phyloP scores from a whole-genome alignment of 1,140 invertebrate species.

The Euura saliciscinereae region DNA sequence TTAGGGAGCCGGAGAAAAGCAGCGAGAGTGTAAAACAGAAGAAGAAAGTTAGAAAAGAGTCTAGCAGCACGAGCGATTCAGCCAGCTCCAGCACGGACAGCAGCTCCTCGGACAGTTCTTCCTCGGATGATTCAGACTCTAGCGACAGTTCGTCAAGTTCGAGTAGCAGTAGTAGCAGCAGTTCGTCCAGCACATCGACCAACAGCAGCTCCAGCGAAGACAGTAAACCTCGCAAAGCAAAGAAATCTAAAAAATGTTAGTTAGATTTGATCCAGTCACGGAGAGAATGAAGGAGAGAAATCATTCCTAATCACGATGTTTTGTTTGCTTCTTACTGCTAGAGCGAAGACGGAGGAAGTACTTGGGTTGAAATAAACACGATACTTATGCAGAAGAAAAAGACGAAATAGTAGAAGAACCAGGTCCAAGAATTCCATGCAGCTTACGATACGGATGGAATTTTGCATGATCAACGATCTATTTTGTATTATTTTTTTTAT shows the following conservation, averaged over 20 bases:
- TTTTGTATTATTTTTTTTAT: not conserved
- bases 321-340: not conserved
- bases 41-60: constrained; percentile 33
- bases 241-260: not conserved
- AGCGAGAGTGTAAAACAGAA: constrained; percentile 23
- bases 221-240: not conserved
- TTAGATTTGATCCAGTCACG: not conserved
- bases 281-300: not conserved
- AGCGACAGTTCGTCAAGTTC: constrained; percentile 38
- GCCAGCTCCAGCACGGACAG: constrained; percentile 24
- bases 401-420: not conserved
- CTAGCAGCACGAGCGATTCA: constrained; percentile 25
- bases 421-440: not conserved
- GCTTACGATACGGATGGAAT: not conserved
- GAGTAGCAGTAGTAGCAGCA: constrained; percentile 28
- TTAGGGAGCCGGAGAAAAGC: constrained; percentile 20
- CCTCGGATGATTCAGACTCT: constrained; percentile 41
- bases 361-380: not conserved
- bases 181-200: not conserved
- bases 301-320: not conserved
- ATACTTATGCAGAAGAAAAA: not conserved
- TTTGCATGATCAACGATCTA: not conserved
- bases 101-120: constrained; percentile 32
- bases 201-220: not conserved
- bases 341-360: not conserved